These are phyloP conservation scores for Dreissena polymorpha DNA, from an alignment of 1,140 invertebrate genomes.

Conservation along the genomic window DNA sequence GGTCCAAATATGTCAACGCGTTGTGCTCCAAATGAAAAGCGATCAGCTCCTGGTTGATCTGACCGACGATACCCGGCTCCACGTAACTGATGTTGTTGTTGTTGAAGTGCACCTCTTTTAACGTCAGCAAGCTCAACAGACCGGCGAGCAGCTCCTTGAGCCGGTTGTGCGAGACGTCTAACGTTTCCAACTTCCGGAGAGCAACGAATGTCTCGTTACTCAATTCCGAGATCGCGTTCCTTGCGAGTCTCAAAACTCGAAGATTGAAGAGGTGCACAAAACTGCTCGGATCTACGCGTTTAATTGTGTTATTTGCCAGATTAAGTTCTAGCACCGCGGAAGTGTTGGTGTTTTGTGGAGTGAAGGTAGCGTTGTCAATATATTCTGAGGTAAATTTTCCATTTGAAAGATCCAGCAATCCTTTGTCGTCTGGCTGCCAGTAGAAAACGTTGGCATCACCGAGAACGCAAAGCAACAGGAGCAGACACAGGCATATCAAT, in stretches of 20 bases:
- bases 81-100: constrained; percentile 46
- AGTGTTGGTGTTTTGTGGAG: too few species aligned
- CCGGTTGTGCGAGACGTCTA: constrained; percentile 23
- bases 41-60: constrained; percentile 1
- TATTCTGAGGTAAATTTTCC: too few species aligned
- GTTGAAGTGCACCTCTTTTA: constrained; percentile 24
- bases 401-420: too few species aligned
- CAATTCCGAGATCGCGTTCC: constrained; percentile 7
- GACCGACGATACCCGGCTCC: constrained; percentile 18
- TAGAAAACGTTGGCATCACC: too few species aligned
- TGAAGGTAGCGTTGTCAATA: too few species aligned
- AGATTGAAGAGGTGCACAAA: constrained; percentile 1
- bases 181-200: background rate
- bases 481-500: too few species aligned
- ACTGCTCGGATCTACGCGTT: too few species aligned
- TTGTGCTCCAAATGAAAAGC: constrained; percentile 36
- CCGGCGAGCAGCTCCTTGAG: constrained; percentile 27
- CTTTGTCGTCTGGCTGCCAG: too few species aligned
- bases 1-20: constrained; percentile 25
- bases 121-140: background rate
- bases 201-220: constrained; percentile 9
- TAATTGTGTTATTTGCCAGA: too few species aligned
- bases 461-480: too few species aligned
- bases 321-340: too few species aligned
- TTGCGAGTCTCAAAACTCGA: background rate